These are phyloP conservation scores for Gnatocerus cornutus DNA, from an alignment of 2,888 invertebrate species.

Conservation along the genomic window DNA sequence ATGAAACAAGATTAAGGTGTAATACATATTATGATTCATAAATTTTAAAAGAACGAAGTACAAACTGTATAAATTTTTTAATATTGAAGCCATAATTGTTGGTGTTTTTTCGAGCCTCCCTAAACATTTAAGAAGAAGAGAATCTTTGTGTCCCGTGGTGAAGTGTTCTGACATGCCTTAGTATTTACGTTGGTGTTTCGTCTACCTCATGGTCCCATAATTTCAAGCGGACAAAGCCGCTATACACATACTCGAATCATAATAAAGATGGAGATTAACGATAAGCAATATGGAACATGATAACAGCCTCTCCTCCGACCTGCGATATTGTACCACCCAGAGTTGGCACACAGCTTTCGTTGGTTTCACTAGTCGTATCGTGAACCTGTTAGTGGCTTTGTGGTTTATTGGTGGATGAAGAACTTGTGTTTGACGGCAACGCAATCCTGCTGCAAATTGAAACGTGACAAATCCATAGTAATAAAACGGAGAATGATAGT, in stretches of 20 bases:
- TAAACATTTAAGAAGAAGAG: too few relatives aligned
- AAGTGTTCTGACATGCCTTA: conserved; percentile 2
- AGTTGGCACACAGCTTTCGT: conserved; percentile 53
- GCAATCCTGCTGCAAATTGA: conserved; percentile 26
- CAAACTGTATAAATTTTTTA: too few relatives aligned
- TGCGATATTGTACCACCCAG: conserved; percentile 50
- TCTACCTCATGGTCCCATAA: conserved; percentile 16
- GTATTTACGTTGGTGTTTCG: conserved; percentile 19
- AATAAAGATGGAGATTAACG: conserved; percentile 51
- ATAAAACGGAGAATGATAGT: conserved; percentile 29
- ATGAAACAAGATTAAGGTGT: too few relatives aligned
- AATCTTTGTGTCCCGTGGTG: not conserved
- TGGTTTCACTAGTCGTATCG: conserved; percentile 34
- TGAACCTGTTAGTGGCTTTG: conserved; percentile 39
- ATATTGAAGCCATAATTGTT: too few relatives aligned
- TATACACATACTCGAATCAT: conserved; percentile 38
- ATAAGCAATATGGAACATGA: conserved; percentile 54
- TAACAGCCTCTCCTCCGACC: conserved; percentile 52
- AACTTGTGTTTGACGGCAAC: conserved; percentile 1
- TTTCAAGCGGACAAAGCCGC: conserved; percentile 30
- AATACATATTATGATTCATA: too few relatives aligned
- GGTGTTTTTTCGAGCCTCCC: too few relatives aligned
- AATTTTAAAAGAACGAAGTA: too few relatives aligned
- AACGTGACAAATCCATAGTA: conserved; percentile 44
- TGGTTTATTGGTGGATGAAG: conserved; percentile 39